Base-by-base conservation (phyloP, 2,113 vertebrate genomes). In the Otus sunia region DNA sequence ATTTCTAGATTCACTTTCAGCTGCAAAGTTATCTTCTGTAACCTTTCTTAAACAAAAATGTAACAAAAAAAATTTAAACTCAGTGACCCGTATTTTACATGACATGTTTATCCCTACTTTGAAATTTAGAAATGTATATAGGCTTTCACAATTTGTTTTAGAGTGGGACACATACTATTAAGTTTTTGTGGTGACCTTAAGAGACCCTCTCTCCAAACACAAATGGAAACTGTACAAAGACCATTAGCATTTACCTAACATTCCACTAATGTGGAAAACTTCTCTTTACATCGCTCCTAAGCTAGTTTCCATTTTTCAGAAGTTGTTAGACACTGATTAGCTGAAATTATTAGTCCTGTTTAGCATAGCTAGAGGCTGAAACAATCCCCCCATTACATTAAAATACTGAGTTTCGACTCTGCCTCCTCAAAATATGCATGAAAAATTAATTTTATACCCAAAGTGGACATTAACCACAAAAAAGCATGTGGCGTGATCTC, bases 281-380 rank as follows among this genome's bases (percentile, higher is more conserved):
- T 94, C 93, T 76, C 94, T 90, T 90, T 67, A 92, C 75, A 87
- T 84, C 91, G 87, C 88, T 89, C 41, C 93, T 95, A 94, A 95
- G 95, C 93, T 74, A 97, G 87, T 95, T 96, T 95, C 94, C 94
- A 92, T 87, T 95, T 97, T 96, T 96, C 89, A 88, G 83, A 96
- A 96, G 93, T 76, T 94, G 92, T 94, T 92, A 88, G 92, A 94
- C 91, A 83, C 94, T 81, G 88, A 94, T 95, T 94, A 94, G 90
- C 64, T 96, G 88, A 92, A 96, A 95, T 96, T 92, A 95, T 94
- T 90, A 92, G 90, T 86, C 68, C 75, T 64, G 89, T 91, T 96
- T 96, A 95, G 90, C 92, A 91, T 84, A 80, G 94, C 96, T 92
- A 88, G 82, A 94, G 88, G 96, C 95, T 93, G 94, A 95, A 94